A percentile compares a stretch with the other conserved stretches of the same genome.
These are phyloP conservation scores for Drosophila cognata DNA, from an alignment of 2,888 invertebrate species.

Conservation along the genomic window DNA sequence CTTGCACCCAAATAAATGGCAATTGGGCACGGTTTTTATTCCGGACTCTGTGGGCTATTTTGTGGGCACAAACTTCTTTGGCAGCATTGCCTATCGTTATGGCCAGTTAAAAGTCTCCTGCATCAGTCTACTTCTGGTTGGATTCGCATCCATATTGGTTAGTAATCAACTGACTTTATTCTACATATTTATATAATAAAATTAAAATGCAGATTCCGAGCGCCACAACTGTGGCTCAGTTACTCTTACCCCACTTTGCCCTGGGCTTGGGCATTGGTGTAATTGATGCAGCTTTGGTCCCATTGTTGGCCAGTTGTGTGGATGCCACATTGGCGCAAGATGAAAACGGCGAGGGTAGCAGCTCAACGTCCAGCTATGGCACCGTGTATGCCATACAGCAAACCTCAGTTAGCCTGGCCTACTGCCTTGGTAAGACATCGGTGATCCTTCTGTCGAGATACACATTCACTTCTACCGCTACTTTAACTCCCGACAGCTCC, in stretches of 20 bases:
- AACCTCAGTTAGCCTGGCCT: constrained; percentile 92
- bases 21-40: constrained; percentile 92
- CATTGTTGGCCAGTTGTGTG: constrained; percentile 90
- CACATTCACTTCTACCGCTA: too few species aligned
- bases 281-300: constrained; percentile 92
- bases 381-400: constrained; percentile 94
- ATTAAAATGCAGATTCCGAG: constrained; percentile 86
- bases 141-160: constrained; percentile 88
- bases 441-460: too few species aligned
- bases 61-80: constrained; percentile 92
- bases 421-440: constrained; percentile 88
- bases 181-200: background rate
- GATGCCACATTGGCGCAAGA: constrained; percentile 85
- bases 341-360: constrained; percentile 51
- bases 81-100: constrained; percentile 87
- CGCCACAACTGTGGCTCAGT: constrained; percentile 87
- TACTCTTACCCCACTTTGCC: constrained; percentile 91
- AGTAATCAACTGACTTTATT: constrained; percentile 56
- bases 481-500: constrained; percentile 87
- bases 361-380: constrained; percentile 88
- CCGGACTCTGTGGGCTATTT: constrained; percentile 94
- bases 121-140: constrained; percentile 88
- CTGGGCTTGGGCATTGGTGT: constrained; percentile 92
- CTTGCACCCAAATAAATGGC: constrained; percentile 87
- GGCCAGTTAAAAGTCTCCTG: constrained; percentile 89